Base-by-base conservation (phyloP, 53 echinoderm and acorn worm species). In the Henricia sp. region DNA sequence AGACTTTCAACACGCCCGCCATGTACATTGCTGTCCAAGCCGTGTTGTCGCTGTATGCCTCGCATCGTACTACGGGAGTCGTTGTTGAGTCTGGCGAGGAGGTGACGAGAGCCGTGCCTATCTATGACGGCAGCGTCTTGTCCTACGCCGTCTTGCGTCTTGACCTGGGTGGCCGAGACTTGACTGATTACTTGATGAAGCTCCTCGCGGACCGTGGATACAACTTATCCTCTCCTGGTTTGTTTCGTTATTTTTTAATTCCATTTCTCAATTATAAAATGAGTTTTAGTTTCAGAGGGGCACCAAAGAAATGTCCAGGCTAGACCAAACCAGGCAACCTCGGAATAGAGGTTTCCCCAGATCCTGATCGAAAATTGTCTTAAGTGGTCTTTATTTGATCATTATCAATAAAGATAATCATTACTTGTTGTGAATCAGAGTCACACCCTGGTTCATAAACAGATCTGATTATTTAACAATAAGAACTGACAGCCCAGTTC, bases 81-180 rank as follows among this genome's bases (percentile, higher is more conserved):
- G 90, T 96, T 55, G 37, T 91, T 17, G 93, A 95, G 73, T 87
- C 87, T 23, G 96, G 96, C 32, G 91, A 90, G 56, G 96, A 91
- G 53, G 96, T 96, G 70, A 68, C 96, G 33, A 88, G 94, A 68
- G 80, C 77, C 37, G 94, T 96, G 41, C 96, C 96, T 32, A 91
- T 95, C 82, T 84, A 93, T 71, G 91, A 91, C 65, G 93, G 89
- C 20, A 88, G 89, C 66, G 69, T 90, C 34, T 68, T 94, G 40
- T 92, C 96, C 37, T 90, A 89, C 71, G 93, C 88, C 75, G 90
- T 85, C 74, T 70, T 75, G 20, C 71, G 93, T 57, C 67, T 90
- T 37, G 93, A 93, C 60, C 60, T 90, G 56, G 90, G 84, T 19
- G 93, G 89, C 10, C 84, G 84, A 30, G 87, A 87, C 25, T 78